Conservation (phyloP, 2,797 vertebrate genomes). For the Acomys russatus region DNA sequence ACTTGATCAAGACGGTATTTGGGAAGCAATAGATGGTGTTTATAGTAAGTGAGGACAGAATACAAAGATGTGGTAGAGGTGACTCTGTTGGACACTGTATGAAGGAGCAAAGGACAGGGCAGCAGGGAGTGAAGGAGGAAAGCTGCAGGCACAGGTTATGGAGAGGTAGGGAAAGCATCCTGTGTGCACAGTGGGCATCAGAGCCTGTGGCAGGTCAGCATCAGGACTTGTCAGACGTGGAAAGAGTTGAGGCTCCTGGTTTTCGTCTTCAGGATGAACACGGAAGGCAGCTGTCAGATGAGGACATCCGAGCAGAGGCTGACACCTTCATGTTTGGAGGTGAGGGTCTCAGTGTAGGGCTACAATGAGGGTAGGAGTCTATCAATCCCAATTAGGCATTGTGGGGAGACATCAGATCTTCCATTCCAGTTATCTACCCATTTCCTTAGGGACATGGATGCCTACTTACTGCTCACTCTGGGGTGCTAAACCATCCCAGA, state of each 20-base stretch:
- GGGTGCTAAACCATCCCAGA: neutral
- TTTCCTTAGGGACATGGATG: conserved; percentile 69
- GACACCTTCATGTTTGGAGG: conserved; percentile 95
- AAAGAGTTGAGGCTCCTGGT: neutral
- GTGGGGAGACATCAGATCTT: neutral
- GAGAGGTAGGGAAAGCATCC: neutral
- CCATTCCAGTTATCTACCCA: no score
- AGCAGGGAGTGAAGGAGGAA: neutral
- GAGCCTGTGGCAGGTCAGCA: neutral
- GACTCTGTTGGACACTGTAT: neutral
- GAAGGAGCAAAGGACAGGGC: neutral
- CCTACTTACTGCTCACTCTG: neutral
- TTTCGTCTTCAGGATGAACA: neutral
- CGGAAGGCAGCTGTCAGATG: conserved; percentile 86
- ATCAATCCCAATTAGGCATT: neutral
- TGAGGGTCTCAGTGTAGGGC: conserved; percentile 79
- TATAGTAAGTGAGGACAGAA: neutral
- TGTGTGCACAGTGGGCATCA: neutral
- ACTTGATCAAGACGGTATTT: neutral
- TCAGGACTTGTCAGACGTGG: neutral
- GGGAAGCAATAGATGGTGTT: neutral
- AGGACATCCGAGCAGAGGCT: conserved; percentile 91
- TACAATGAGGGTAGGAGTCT: conserved; percentile 79
- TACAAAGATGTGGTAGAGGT: neutral
- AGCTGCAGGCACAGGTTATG: neutral